Conservation (phyloP, 2,113 vertebrate genomes). For the Labeo catla region DNA sequence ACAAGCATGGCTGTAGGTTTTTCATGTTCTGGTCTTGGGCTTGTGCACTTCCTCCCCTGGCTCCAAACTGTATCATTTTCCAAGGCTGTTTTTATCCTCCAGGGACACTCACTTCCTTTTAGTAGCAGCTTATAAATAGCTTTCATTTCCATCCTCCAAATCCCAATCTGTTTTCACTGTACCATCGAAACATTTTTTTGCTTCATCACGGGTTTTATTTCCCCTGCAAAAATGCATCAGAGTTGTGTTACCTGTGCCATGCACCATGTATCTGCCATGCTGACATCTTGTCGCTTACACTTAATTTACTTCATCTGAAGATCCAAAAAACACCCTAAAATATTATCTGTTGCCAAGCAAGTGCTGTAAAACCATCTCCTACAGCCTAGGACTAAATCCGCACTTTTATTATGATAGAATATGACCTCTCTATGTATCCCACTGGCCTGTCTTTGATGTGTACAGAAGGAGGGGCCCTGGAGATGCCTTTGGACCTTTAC, state of each 20-base stretch:
- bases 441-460: slow-evolving; percentile 44
- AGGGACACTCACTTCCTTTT: slow-evolving; percentile 77
- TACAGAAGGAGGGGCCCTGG: slow-evolving; percentile 20
- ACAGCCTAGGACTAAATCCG: slow-evolving; percentile 15
- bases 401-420: slow-evolving; percentile 47
- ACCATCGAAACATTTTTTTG: slow-evolving; percentile 68
- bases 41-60: slow-evolving; percentile 73
- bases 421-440: slow-evolving; percentile 20
- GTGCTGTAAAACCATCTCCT: not conserved
- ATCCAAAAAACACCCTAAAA: not conserved
- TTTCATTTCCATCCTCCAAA: slow-evolving; percentile 70
- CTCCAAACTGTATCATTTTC: slow-evolving; percentile 78
- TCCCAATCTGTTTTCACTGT: slow-evolving; percentile 73
- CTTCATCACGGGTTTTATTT: slow-evolving; percentile 61
- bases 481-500: slow-evolving; percentile 13
- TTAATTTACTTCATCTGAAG: not conserved
- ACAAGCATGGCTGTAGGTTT: slow-evolving; percentile 64
- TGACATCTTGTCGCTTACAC: not conserved
- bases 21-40: slow-evolving; percentile 73
- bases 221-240: slow-evolving; percentile 66
- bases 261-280: not conserved
- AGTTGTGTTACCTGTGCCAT: slow-evolving; percentile 43
- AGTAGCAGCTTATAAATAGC: slow-evolving; percentile 79
- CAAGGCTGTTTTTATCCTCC: slow-evolving; percentile 75
- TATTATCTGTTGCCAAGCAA: not conserved